A percentile compares a stretch with the other conserved stretches of the same genome.
Evolutionary conservation across 2,797 vertebrate genomes (phyloP).

Genomic region (Sebastes variabilis): DNA sequence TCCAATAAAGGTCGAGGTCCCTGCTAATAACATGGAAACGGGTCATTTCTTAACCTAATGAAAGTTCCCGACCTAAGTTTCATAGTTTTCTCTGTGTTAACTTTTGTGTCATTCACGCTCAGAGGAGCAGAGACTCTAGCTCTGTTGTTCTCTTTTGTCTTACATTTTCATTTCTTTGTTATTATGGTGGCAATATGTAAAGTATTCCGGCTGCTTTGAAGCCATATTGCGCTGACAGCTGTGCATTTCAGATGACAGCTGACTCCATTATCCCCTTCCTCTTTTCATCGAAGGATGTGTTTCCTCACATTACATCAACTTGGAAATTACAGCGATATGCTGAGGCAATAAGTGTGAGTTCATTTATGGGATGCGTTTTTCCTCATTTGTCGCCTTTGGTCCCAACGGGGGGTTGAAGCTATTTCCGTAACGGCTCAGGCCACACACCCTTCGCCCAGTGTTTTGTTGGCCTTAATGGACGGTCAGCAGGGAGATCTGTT

Average conservation of each 20-base stretch:
- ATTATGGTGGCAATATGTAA: conserved; percentile 39
- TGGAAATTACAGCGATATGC: conserved; percentile 35
- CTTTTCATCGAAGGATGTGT: conserved; percentile 50
- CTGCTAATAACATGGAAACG: conserved; percentile 54
- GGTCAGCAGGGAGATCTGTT: conserved; percentile 58
- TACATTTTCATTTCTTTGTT: conserved; percentile 40
- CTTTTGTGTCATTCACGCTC: neutral
- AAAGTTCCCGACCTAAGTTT: conserved; percentile 19
- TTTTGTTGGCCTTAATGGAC: conserved; percentile 41
- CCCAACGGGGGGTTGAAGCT: neutral
- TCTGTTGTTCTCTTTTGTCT: conserved; percentile 10
- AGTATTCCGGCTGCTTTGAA: conserved; percentile 45
- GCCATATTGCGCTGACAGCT: conserved; percentile 58
- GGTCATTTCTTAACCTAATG: conserved; percentile 45
- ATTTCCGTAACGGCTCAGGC: conserved; percentile 33
- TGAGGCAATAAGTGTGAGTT: conserved; percentile 6
- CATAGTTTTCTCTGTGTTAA: neutral
- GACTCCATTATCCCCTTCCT: conserved; percentile 43
- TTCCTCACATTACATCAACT: conserved; percentile 58
- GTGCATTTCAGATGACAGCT: conserved; percentile 55
- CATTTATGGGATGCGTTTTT: conserved; percentile 17
- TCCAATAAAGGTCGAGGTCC: conserved; percentile 67
- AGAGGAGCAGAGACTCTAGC: neutral
- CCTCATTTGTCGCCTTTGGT: conserved; percentile 25
- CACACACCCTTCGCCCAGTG: conserved; percentile 31